Conservation (phyloP, 1,140 invertebrate species). For the Cotesia typhae region DNA sequence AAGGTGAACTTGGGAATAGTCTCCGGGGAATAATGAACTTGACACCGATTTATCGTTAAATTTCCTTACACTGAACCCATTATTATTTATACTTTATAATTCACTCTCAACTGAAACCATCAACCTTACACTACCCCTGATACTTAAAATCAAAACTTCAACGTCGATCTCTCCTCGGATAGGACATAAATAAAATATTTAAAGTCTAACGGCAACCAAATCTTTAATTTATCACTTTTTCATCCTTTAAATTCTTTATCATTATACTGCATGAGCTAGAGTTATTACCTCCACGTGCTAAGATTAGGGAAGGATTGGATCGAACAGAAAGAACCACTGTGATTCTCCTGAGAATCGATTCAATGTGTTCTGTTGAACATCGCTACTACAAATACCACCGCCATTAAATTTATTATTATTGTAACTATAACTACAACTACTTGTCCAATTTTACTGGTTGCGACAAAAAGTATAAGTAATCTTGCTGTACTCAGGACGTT, state of each 20-base stretch:
- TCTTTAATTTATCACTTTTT: too few species aligned
- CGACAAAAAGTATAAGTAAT: too few species aligned
- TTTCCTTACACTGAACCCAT: background rate
- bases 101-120: background rate
- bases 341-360: too few species aligned
- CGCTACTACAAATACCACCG: background rate
- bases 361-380: constrained; percentile 5
- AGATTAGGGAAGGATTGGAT: background rate
- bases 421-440: background rate
- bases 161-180: too few species aligned
- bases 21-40: constrained; percentile 18
- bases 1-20: constrained; percentile 31
- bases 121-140: too few species aligned
- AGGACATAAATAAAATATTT: background rate
- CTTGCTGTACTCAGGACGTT: background rate
- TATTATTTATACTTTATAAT: background rate
- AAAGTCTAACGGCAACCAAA: background rate
- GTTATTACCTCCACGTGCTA: background rate
- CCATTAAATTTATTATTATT: background rate
- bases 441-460: too few species aligned
- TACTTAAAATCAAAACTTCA: too few species aligned
- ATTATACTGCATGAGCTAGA: too few species aligned
- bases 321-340: too few species aligned
- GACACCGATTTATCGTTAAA: constrained; percentile 6
- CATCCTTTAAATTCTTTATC: constrained; percentile 10